Evolutionary conservation across 2,888 invertebrate genomes (phyloP).

Genomic region (Seira sanloemensis): DNA sequence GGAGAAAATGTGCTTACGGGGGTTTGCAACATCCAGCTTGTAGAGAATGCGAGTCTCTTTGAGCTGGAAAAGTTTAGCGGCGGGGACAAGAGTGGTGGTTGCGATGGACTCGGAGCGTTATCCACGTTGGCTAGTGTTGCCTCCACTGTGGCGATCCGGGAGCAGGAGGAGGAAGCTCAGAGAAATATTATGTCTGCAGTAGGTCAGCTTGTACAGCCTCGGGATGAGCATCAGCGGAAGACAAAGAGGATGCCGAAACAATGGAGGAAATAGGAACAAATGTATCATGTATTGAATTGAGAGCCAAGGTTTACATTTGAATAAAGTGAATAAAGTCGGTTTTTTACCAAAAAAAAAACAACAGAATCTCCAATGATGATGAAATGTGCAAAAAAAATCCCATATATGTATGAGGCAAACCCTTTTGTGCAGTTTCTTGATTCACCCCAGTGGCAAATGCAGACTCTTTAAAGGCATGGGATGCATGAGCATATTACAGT

Average conservation of each 20-base stretch:
- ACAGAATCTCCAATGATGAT: too few relatives aligned
- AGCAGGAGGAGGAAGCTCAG: not conserved
- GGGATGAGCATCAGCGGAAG: not conserved
- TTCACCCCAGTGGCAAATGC: too few relatives aligned
- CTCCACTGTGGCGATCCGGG: not conserved
- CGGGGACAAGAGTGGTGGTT: not conserved
- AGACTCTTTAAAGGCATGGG: too few relatives aligned
- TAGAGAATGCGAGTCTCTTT: slow-evolving; percentile 9
- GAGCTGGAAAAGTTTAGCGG: not conserved
- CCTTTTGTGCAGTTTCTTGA: too few relatives aligned
- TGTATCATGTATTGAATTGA: too few relatives aligned
- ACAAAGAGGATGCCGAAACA: not conserved
- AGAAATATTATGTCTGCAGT: not conserved
- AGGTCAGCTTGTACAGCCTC: not conserved
- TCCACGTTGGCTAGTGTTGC: not conserved
- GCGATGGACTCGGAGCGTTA: not conserved
- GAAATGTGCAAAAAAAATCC: too few relatives aligned
- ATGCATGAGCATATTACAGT: too few relatives aligned
- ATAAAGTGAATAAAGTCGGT: too few relatives aligned
- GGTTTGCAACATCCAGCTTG: slow-evolving; percentile 19
- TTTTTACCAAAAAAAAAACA: too few relatives aligned
- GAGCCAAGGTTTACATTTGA: too few relatives aligned
- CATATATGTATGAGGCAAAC: too few relatives aligned
- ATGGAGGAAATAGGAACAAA: not conserved
- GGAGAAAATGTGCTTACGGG: slow-evolving; percentile 13